Conservation (phyloP, 2,797 vertebrate genomes). For the Pipistrellus pygmaeus region DNA sequence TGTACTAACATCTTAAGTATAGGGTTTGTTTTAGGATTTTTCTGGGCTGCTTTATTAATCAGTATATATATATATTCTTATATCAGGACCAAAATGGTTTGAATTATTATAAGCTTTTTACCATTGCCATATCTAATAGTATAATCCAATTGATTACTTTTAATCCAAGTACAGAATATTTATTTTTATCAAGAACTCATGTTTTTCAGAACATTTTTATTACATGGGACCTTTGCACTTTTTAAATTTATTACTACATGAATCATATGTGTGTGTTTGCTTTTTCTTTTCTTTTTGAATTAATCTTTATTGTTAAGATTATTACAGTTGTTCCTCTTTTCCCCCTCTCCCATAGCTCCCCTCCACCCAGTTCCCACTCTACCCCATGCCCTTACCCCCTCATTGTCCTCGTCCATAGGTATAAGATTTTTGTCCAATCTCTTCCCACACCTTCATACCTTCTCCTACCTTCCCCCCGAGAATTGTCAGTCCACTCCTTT, state of each 20-base stretch:
- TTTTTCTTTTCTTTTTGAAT: neutral
- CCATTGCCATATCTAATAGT: neutral
- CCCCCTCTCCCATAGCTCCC: no score
- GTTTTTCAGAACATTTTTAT: conserved; percentile 14
- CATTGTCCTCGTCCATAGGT: no score
- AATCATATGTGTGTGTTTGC: neutral
- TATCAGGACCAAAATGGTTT: neutral
- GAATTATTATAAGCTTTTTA: conserved; percentile 34
- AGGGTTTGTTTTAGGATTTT: conserved; percentile 24
- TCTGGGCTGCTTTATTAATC: neutral
- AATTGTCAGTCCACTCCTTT: no score
- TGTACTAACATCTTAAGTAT: neutral
- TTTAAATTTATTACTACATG: conserved; percentile 13
- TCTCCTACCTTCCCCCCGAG: no score
- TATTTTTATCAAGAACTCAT: neutral
- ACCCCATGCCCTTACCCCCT: no score
- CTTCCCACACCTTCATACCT: no score
- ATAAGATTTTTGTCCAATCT: no score
- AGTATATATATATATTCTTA: neutral
- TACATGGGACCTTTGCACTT: neutral
- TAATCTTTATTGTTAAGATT: no score
- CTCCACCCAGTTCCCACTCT: no score
- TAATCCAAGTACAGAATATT: neutral
- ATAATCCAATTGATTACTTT: neutral
- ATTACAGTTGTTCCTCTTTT: no score